These are phyloP conservation scores for Empis stercorea DNA, from an alignment of 2,888 invertebrate species.

Conservation along the genomic window DNA sequence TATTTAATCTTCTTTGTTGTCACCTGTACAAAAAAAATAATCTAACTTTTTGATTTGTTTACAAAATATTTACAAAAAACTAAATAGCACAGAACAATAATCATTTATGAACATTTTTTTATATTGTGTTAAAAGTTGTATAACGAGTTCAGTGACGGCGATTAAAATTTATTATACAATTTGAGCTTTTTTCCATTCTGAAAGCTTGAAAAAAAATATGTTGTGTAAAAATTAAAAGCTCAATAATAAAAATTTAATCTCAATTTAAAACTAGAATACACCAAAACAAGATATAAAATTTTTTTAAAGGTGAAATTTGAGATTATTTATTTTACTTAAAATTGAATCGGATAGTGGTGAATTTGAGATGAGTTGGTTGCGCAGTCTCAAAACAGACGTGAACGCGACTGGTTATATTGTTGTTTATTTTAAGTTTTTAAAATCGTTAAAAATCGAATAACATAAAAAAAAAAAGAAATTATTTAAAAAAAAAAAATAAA, in stretches of 20 bases:
- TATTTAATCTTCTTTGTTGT: too few relatives aligned
- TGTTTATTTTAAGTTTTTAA: too few relatives aligned
- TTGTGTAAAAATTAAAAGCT: too few relatives aligned
- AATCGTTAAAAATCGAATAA: neutral
- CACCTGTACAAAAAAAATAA: too few relatives aligned
- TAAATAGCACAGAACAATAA: too few relatives aligned
- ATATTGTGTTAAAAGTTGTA: too few relatives aligned
- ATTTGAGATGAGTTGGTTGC: conserved; percentile 14
- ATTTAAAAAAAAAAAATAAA: too few relatives aligned
- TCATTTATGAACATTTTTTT: too few relatives aligned
- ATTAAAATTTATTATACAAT: neutral
- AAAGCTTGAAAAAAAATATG: neutral
- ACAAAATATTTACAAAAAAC: too few relatives aligned
- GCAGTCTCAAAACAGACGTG: conserved; percentile 20
- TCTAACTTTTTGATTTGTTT: too few relatives aligned
- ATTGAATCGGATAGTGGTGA: conserved; percentile 3
- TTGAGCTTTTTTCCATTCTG: neutral
- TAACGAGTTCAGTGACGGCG: too few relatives aligned
- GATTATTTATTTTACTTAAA: too few relatives aligned
- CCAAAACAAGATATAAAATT: neutral
- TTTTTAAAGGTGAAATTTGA: neutral
- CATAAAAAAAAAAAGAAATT: neutral
- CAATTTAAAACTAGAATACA: neutral
- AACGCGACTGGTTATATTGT: conserved; percentile 11
- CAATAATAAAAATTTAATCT: neutral